Conservation (phyloP, 2,888 invertebrate species). For the Nomada flava region DNA sequence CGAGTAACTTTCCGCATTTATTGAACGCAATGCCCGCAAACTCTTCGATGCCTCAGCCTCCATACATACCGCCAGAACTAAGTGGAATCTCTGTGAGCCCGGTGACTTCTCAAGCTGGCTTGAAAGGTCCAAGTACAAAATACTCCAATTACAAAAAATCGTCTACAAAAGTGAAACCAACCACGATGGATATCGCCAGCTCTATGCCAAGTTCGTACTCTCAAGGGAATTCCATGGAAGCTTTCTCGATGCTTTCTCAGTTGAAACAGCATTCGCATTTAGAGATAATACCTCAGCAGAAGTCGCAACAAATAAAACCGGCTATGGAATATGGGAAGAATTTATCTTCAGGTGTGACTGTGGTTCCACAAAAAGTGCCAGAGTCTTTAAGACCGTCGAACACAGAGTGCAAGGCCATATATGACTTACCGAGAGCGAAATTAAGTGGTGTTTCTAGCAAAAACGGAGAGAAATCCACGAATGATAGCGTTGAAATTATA, state of each 20-base stretch:
- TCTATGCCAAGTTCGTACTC: conserved; percentile 62
- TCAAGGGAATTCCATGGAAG: conserved; percentile 69
- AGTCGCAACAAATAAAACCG: conserved; percentile 70
- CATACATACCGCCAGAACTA: conserved; percentile 74
- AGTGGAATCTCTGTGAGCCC: conserved; percentile 79
- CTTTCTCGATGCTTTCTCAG: conserved; percentile 78
- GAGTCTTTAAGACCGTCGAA: conserved; percentile 69
- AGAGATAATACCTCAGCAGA: conserved; percentile 82
- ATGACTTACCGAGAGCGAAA: conserved; percentile 74
- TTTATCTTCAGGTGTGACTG: conserved; percentile 70
- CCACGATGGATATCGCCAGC: conserved; percentile 46
- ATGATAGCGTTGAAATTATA: conserved; percentile 81
- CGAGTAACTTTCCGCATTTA: conserved; percentile 69
- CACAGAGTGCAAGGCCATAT: conserved; percentile 73
- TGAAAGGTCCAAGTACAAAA: conserved; percentile 52
- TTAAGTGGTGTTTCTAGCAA: conserved; percentile 58
- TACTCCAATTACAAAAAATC: conserved; percentile 65
- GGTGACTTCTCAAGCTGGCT: conserved; percentile 49
- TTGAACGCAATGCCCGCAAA: conserved; percentile 65
- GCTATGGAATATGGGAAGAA: conserved; percentile 75
- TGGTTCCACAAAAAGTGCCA: conserved; percentile 72
- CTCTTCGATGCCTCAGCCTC: conserved; percentile 65
- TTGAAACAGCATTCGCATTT: conserved; percentile 81
- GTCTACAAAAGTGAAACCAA: conserved; percentile 64
- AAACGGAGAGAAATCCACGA: conserved; percentile 71